Conservation (phyloP, 2,797 vertebrate species). For the Lophura swinhoii region DNA sequence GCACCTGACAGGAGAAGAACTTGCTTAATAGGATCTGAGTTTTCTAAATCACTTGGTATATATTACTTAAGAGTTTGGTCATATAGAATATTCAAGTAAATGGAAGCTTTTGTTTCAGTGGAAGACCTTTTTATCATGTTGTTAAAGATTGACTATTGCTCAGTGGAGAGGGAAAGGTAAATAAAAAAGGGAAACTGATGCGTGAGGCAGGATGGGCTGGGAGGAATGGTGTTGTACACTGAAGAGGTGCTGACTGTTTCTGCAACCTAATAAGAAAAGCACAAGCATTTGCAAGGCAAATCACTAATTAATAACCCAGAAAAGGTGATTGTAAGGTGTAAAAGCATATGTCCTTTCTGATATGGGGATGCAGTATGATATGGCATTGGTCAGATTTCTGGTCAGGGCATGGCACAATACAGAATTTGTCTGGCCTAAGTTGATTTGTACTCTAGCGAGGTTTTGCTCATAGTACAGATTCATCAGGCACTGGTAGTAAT, state of each 20-base stretch:
- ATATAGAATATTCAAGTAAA: neutral
- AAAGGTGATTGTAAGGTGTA: neutral
- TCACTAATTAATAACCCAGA: neutral
- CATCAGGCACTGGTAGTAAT: neutral
- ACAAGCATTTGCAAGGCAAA: neutral
- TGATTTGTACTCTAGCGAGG: rapidly evolving
- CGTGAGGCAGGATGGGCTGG: rapidly evolving
- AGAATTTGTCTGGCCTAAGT: neutral
- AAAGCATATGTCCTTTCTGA: neutral
- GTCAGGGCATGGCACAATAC: neutral
- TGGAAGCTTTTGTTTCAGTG: neutral
- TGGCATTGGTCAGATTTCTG: neutral
- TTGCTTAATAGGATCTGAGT: neutral
- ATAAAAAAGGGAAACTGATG: neutral
- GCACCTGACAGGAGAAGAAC: neutral
- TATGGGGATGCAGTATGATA: neutral
- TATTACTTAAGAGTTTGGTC: neutral
- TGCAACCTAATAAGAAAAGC: neutral
- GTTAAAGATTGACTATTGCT: rapidly evolving
- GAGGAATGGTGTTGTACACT: neutral
- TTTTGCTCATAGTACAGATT: neutral
- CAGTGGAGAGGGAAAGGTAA: neutral
- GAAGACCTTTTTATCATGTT: neutral
- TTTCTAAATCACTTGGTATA: neutral
- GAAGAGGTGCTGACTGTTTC: neutral